Evolutionary conservation across 2,113 vertebrate species (phyloP), one percentile per base, ranked within the genome.

Genomic region (Rhinoderma darwinii): DNA sequence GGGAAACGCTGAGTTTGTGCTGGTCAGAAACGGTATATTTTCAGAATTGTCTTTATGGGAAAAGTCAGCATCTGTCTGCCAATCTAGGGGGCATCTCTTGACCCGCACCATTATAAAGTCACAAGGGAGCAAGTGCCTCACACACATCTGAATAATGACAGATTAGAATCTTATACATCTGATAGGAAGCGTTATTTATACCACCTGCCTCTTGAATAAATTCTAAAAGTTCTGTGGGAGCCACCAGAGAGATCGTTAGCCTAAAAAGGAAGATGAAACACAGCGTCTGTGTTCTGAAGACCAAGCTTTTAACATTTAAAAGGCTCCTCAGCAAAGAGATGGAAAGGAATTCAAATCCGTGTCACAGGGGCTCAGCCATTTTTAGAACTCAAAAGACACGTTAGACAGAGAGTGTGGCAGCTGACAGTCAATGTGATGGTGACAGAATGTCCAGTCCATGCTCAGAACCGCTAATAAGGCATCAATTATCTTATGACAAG

Each of bases 181-280:
- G 44, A 75, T 73, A 82, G 43, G 50, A 75, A 61, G 78, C 41
- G 68, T 44, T 87, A 87, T 87, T 87, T 82, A 87, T 87, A 82
- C 78, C 78, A 75, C 68, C 68, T 43, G 70, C 86, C 43, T 82
- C 79, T 63, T 72, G 79, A 87, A 87, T 87, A 87, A 82, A 87
- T 82, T 87, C 78, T 37, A 32, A 41, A 50, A 81, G 86, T 75
- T 80, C 68, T 56, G 50, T 47, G 78, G 27, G 68, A 75, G 86
- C 86, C 86, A 82, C 86, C 66, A 87, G 86, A 87, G 86, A 87
- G 86, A 87, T 87, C 43, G 86, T 87, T 87, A 87, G 86, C 68
- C 78, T 75, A 75, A 87, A 87, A 87, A 66, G 54, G 86, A 86
- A 86, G 86, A 87, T 82, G 86, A 87, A 75, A 82, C 61, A 22